Conservation (phyloP, 2,113 vertebrate species). For the Macrotus californicus region DNA sequence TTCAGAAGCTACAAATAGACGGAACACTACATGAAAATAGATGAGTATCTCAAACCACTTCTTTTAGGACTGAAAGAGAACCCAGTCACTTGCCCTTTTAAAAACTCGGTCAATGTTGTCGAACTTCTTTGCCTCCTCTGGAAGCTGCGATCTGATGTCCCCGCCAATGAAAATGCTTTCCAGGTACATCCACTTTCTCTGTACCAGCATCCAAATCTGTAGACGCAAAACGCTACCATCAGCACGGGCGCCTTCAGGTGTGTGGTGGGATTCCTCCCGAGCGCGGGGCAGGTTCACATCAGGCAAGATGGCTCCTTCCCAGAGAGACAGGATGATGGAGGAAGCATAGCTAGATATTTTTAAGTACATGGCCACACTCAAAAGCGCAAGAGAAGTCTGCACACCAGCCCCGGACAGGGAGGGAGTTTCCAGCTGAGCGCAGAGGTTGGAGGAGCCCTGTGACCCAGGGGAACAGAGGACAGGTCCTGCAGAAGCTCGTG, state of each 20-base stretch:
- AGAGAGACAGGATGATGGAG: rapidly evolving
- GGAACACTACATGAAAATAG: rapidly evolving
- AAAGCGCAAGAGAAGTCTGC: background rate
- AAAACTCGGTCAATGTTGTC: conserved; percentile 89
- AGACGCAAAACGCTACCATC: background rate
- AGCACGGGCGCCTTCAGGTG: background rate
- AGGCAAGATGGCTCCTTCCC: background rate
- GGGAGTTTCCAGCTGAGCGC: background rate
- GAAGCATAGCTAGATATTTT: rapidly evolving
- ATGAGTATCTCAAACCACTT: background rate
- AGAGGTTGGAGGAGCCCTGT: no score
- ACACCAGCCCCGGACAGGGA: background rate
- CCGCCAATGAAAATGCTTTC: conserved; percentile 95
- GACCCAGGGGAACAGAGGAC: background rate
- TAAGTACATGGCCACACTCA: background rate
- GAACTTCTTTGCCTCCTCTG: conserved; percentile 94
- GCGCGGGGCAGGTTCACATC: rapidly evolving
- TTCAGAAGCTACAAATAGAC: background rate
- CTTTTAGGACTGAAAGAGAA: background rate
- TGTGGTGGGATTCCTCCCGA: background rate
- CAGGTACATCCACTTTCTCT: conserved; percentile 98
- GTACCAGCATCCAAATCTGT: conserved; percentile 93
- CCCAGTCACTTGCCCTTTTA: conserved; percentile 84
- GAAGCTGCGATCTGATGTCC: conserved; percentile 92
- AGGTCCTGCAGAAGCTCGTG: rapidly evolving